Base-by-base conservation (phyloP, 2,113 vertebrate genomes). In the Seriola aureovittata region DNA sequence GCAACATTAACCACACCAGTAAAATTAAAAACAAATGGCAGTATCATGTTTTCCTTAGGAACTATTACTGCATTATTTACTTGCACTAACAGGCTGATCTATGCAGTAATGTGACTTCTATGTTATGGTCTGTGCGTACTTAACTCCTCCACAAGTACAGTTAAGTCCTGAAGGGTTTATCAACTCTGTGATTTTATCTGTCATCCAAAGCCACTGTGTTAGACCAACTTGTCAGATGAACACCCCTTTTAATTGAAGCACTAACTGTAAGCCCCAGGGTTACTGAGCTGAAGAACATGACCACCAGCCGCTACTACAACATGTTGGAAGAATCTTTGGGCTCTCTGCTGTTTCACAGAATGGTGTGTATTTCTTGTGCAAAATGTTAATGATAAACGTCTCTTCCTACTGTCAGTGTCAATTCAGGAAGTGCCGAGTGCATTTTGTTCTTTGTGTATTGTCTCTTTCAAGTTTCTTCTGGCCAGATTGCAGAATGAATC, bases 401-500 rank as follows among this genome's bases (percentile, higher is more conserved):
- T 63, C 58, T 73, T 66, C 46, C 44, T 70, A 44, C 66, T 12
- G 25, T 89, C 75, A 11, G 1, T 82, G 91, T 78, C 71, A 50
- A 11, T 70, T 72, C 75, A 67, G 36, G 86, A 65, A 63, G 80
- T 84, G 32, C 50, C 40, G 21, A 34, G 13, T 73, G 54, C 80
- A 25, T 83, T 88, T 86, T 34, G 17, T 80, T 91, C 17, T 71
- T 82, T 74, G 84, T 92, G 73, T 94, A 90, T 80, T 64, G 29
- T 55, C 55, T 67, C 59, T 63, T 54, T 69, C 73, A 86, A 79
- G 86, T 91, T 89, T 80, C 81, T 78, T 59, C 66, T 58, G 82
- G 78, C 69, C 88, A 90, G 93, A 93, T 60, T 92, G 94, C 82
- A 91, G 93, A 93, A 93, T 94, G 95, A 96, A 95, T 97, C 86